Conservation (phyloP, 2,113 vertebrate species). For the Leucoraja erinaceus region DNA sequence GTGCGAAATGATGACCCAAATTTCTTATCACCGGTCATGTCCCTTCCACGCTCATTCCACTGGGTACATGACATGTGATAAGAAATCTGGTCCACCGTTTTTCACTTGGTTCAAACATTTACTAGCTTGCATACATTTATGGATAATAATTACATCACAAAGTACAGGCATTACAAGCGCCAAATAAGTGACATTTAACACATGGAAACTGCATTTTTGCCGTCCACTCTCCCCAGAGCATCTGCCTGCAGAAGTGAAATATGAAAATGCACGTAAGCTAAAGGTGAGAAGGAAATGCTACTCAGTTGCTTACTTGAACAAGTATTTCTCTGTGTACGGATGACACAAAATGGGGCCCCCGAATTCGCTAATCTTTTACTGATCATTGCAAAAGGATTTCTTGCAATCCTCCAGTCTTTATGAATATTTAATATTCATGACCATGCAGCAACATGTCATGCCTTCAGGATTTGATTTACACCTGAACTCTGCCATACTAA, state of each 20-base stretch:
- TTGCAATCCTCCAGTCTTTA: background rate
- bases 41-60: too few species aligned
- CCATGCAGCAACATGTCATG: background rate
- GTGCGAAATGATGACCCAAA: too few species aligned
- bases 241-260: background rate
- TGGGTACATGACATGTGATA: too few species aligned
- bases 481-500: background rate
- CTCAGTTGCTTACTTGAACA: background rate
- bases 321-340: background rate
- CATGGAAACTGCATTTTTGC: background rate
- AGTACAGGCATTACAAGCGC: background rate
- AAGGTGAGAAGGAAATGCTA: background rate
- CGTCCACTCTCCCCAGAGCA: background rate
- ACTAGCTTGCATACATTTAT: background rate
- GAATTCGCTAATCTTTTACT: background rate
- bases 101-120: background rate
- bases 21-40: too few species aligned
- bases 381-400: background rate
- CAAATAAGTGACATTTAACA: background rate
- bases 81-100: background rate
- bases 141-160: background rate
- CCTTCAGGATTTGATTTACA: background rate
- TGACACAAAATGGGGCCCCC: background rate
- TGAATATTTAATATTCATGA: conserved; percentile 20
- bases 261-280: background rate